These are phyloP conservation scores for Eupithecia pulchellata DNA, from an alignment of 2,888 invertebrate species.

Conservation along the genomic window DNA sequence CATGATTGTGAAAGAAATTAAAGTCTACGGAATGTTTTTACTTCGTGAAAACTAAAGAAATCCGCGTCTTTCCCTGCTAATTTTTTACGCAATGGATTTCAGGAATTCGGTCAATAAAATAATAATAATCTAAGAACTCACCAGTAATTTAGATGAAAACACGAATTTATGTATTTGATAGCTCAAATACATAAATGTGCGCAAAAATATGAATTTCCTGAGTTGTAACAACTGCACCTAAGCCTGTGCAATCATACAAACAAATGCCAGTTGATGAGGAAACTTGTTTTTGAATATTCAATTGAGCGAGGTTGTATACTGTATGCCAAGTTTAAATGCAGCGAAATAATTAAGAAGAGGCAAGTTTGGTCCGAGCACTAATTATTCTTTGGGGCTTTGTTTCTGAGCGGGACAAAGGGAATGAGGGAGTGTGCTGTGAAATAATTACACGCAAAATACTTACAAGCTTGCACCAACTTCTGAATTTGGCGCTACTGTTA, in stretches of 20 bases:
- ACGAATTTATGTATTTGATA: too few relatives aligned
- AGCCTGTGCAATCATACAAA: slow-evolving; percentile 1
- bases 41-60: neutral
- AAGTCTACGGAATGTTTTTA: neutral
- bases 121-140: too few relatives aligned
- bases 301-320: slow-evolving; percentile 25
- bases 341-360: slow-evolving; percentile 43
- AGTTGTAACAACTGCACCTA: neutral
- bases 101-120: too few relatives aligned
- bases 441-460: slow-evolving; percentile 19
- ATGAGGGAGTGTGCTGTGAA: slow-evolving; percentile 9
- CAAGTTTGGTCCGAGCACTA: slow-evolving; percentile 43
- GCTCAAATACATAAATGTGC: neutral
- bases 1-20: neutral
- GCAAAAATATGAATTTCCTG: neutral
- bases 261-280: slow-evolving; percentile 13
- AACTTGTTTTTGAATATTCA: slow-evolving; percentile 37
- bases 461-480: slow-evolving; percentile 2
- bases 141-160: too few relatives aligned
- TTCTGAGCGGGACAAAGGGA: slow-evolving; percentile 35
- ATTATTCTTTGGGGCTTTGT: slow-evolving; percentile 47
- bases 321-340: slow-evolving; percentile 42
- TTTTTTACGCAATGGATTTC: too few relatives aligned
- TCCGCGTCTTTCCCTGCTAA: too few relatives aligned
- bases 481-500: neutral